Conservation (phyloP, 2,113 vertebrate genomes). For the Neomonachus schauinslandi region DNA sequence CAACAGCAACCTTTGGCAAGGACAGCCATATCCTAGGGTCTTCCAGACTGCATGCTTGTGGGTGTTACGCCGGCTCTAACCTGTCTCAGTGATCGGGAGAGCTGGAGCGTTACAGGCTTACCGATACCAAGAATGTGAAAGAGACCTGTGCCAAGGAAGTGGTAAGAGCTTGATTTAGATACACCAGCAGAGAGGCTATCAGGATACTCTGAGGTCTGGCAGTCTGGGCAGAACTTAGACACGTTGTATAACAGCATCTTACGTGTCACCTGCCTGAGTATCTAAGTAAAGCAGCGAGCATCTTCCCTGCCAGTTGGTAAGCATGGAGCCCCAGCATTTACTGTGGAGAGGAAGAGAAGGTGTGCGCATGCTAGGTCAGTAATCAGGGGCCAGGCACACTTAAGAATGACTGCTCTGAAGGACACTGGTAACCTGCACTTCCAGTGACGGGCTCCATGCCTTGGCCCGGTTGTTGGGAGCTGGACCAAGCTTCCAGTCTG, state of each 20-base stretch:
- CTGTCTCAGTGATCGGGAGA: neutral
- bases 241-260: neutral
- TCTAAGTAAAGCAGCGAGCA: neutral
- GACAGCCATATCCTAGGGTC: neutral
- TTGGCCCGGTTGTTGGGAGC: neutral
- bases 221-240: neutral
- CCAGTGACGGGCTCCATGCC: accelerated
- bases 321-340: neutral
- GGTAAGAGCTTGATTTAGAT: neutral
- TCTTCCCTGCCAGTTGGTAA: neutral
- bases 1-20: neutral
- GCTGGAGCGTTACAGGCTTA: neutral
- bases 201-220: neutral
- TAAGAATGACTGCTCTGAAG: neutral
- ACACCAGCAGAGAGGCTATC: neutral
- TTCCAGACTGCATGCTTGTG: neutral
- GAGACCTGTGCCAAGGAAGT: neutral
- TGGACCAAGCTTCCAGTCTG: neutral
- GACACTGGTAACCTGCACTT: neutral
- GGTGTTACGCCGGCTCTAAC: neutral
- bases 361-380: accelerated
- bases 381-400: too few species aligned
- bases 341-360: neutral
- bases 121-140: neutral
- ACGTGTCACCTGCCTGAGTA: neutral